These are phyloP conservation scores for Drosophila sucinea DNA, from an alignment of 1,140 invertebrate genomes.

Conservation along the genomic window DNA sequence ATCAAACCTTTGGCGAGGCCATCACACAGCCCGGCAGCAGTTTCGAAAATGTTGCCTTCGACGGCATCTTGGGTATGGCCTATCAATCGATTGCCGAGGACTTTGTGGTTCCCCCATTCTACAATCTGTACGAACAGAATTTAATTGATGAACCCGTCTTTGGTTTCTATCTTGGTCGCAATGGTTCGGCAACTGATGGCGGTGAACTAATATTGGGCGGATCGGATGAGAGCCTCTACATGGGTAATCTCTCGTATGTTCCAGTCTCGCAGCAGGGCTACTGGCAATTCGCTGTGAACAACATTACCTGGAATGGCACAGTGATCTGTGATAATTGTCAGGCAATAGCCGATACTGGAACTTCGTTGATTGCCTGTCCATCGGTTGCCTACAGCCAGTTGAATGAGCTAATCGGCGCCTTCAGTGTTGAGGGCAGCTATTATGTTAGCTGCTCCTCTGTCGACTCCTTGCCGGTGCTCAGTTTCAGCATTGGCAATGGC, in stretches of 20 bases:
- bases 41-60: slow-evolving; percentile 97
- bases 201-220: slow-evolving; percentile 71
- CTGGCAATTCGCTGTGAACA: slow-evolving; percentile 76
- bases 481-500: slow-evolving; percentile 57
- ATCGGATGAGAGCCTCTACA: slow-evolving; percentile 55
- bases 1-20: slow-evolving; percentile 98
- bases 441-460: slow-evolving; percentile 57
- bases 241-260: slow-evolving; percentile 68
- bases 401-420: slow-evolving; percentile 54
- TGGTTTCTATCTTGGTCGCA: slow-evolving; percentile 94
- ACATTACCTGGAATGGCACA: slow-evolving; percentile 47
- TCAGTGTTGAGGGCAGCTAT: slow-evolving; percentile 41
- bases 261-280: slow-evolving; percentile 71
- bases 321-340: slow-evolving; percentile 84
- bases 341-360: slow-evolving; percentile 91
- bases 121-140: slow-evolving; percentile 95
- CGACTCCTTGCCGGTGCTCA: slow-evolving; percentile 46
- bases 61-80: slow-evolving; percentile 97
- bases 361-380: slow-evolving; percentile 89
- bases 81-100: slow-evolving; percentile 95
- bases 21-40: slow-evolving; percentile 93
- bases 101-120: slow-evolving; percentile 94
- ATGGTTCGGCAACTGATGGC: slow-evolving; percentile 43
- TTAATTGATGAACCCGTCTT: slow-evolving; percentile 92
- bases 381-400: slow-evolving; percentile 33